Conservation (phyloP, 2,888 invertebrate species). For the Thelaira solivaga region DNA sequence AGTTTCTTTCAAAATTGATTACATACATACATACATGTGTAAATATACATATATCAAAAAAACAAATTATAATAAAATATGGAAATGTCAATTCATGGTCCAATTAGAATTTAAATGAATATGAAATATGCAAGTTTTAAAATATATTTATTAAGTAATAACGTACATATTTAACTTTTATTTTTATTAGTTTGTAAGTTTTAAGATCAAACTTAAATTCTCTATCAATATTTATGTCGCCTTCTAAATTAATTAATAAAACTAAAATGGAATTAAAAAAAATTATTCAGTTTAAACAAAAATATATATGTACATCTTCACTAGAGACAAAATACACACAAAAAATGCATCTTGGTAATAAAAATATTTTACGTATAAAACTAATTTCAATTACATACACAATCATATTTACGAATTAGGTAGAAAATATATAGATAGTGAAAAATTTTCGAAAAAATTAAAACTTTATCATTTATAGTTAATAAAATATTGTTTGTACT, state of each 20-base stretch:
- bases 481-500: not conserved
- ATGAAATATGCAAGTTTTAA: conserved; percentile 51
- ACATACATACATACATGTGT: not conserved
- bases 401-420: too few species aligned
- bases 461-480: not conserved
- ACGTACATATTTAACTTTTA: conserved; percentile 18
- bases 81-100: conserved; percentile 74
- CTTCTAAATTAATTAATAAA: conserved; percentile 48
- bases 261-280: conserved; percentile 18
- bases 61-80: conserved; percentile 34
- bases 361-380: too few species aligned
- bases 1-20: too few species aligned
- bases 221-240: conserved; percentile 51
- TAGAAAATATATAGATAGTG: too few species aligned
- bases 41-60: not conserved
- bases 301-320: not conserved
- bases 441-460: too few species aligned
- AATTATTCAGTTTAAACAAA: not conserved
- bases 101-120: conserved; percentile 72
- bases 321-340: too few species aligned
- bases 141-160: conserved; percentile 20
- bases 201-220: conserved; percentile 43
- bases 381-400: too few species aligned
- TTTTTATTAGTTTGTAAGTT: conserved; percentile 50
- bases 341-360: too few species aligned